A percentile compares a stretch with the other conserved stretches of the same genome.
phyloP scores from a whole-genome alignment of 1,140 invertebrate species.

The Battus philenor region DNA sequence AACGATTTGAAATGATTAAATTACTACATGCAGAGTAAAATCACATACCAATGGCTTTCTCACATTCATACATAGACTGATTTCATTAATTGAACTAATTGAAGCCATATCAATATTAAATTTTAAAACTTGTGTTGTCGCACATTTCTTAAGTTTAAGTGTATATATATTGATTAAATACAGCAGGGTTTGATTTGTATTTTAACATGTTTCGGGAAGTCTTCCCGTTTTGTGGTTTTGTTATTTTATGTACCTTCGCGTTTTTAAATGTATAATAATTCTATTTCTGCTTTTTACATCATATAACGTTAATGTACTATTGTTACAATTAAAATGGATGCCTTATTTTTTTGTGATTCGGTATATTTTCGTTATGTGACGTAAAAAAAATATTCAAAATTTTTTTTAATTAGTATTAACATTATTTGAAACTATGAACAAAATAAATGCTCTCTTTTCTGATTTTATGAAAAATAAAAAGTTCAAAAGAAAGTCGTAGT shows the following conservation, averaged over 20 bases:
- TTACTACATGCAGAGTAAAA: too few species aligned
- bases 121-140: too few species aligned
- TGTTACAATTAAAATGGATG: background rate
- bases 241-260: background rate
- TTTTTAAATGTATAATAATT: conserved; percentile 14
- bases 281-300: background rate
- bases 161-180: too few species aligned
- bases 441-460: conserved; percentile 14
- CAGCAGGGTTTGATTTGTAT: too few species aligned
- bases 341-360: background rate
- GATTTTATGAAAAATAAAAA: conserved; percentile 13
- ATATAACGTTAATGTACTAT: conserved; percentile 14
- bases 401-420: conserved; percentile 15
- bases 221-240: too few species aligned
- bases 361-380: conserved; percentile 14
- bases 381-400: background rate
- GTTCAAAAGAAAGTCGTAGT: conserved; percentile 9
- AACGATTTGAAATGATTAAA: too few species aligned
- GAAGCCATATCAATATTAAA: too few species aligned
- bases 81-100: too few species aligned
- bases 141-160: too few species aligned
- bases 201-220: too few species aligned
- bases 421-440: conserved; percentile 10
- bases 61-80: too few species aligned
- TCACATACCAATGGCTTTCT: too few species aligned